phyloP scores from a whole-genome alignment of 2,888 invertebrate species.

The Sacculina carcini region DNA sequence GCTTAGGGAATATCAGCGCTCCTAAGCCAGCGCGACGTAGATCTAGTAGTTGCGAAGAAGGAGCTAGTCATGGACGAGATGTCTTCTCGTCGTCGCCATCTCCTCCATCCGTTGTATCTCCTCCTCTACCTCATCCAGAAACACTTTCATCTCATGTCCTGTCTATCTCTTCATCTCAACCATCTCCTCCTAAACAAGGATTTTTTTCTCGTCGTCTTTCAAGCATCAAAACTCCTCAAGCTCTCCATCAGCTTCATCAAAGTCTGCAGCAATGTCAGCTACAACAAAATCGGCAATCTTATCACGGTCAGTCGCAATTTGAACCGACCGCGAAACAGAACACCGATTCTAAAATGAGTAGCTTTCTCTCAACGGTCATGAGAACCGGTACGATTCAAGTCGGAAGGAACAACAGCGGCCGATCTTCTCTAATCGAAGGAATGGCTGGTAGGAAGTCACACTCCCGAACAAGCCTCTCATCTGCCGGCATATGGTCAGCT shows the following conservation, averaged over 20 bases:
- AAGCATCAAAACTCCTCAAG: no score
- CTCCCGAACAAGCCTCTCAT: constrained; percentile 32
- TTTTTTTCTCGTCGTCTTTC: not conserved
- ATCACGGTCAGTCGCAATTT: not conserved
- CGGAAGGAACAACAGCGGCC: constrained; percentile 24
- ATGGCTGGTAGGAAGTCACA: constrained; percentile 57
- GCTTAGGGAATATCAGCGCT: constrained; percentile 9
- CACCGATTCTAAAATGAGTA: not conserved
- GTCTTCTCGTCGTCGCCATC: constrained; percentile 8
- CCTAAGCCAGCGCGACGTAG: constrained; percentile 7
- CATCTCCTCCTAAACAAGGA: not conserved
- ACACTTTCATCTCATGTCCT: not conserved
- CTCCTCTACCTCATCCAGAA: no score
- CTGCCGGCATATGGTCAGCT: constrained; percentile 45
- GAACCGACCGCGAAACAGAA: not conserved
- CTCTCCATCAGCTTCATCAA: no score
- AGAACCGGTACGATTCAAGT: constrained; percentile 11
- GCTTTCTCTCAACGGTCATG: constrained; percentile 12
- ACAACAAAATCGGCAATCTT: not conserved
- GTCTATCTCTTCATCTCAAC: not conserved
- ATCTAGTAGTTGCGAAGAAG: not conserved
- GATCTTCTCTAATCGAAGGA: constrained; percentile 62
- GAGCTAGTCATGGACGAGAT: constrained; percentile 9
- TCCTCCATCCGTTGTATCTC: not conserved
- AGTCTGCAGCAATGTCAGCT: no score